Evolutionary conservation across 2,113 vertebrate species (phyloP), one percentile per base, ranked within the genome.

Genomic region (Melanostigma gelatinosum): DNA sequence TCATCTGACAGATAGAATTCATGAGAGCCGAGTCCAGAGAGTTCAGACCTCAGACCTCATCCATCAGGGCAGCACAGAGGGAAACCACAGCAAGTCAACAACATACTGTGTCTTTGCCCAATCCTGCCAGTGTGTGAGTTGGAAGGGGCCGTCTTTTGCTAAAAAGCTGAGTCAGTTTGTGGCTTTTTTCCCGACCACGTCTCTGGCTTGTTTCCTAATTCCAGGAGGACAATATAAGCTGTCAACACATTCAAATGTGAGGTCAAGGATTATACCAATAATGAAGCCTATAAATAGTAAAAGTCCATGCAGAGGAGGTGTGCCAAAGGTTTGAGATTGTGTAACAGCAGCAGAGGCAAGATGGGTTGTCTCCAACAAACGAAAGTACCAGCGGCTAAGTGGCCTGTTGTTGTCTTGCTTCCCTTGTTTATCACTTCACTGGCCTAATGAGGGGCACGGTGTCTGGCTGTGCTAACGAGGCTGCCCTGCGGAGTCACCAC

Each of bases 1-100:
- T 83, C 75, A 79, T 83, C 40, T 75, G 32, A 83, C 55, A 85
- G 57, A 75, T 48, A 66, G 29, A 50, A 62, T 8, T 77, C 44
- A 46, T 2, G 5, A 54, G 70, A 69, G 29, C 50, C 36, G 66
- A 60, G 58, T 82, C 62, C 48, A 77, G 66, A 83, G 67, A 77
- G 80, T 75, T 36, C 75, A 82, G 29, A 83, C 71, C 76, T 85
- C 60, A 32, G 44, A 68, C 48, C 60, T 64, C 57, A 79, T 75
- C 77, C 70, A 73, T 84, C 67, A 63, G 85, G 60, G 68, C 80
- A 87, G 36, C 38, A 60, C 50, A 42, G 42, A 79, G 82, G 62
- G 63, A 90, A 93, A 91, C 87, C 87, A 32, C 87, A 90, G 82
- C 73, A 60, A 75, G 86, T 91, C 83, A 79, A 89, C 89, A 89